A percentile compares a stretch with the other conserved stretches of the same genome.
phyloP scores from a whole-genome alignment of 1,140 invertebrate species.

The Nilaparvata lugens region DNA sequence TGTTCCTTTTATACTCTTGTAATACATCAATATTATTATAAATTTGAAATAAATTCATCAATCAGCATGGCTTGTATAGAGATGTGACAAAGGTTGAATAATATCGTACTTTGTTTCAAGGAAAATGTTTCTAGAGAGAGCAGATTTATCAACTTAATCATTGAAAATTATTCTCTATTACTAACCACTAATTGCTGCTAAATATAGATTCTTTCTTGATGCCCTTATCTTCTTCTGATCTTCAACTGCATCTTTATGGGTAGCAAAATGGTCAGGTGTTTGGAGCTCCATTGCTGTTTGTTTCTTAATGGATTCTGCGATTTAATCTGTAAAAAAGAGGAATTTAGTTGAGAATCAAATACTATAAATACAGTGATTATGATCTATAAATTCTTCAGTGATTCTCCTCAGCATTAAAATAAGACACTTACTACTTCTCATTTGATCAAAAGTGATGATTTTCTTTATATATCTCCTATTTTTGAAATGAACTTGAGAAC shows the following conservation, averaged over 20 bases:
- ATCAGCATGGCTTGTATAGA: background rate
- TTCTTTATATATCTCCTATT: no score
- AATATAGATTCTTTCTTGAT: background rate
- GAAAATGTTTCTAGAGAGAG: background rate
- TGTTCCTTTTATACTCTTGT: background rate
- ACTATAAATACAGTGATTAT: no score
- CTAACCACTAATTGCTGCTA: background rate
- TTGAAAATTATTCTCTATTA: background rate
- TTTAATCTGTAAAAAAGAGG: background rate
- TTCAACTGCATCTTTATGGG: background rate
- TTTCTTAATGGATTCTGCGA: background rate
- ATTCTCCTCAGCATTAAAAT: no score
- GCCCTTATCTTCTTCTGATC: background rate
- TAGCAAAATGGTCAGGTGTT: background rate
- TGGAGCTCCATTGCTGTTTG: background rate
- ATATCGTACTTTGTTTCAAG: background rate
- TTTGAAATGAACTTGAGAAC: no score
- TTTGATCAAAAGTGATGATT: no score
- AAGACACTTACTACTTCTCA: no score
- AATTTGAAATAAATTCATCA: background rate
- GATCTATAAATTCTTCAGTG: no score
- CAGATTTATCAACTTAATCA: background rate
- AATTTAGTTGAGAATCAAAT: background rate
- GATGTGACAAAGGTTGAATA: background rate
- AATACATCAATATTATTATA: background rate